A percentile compares a stretch with the other conserved stretches of the same genome.
Conservation (phyloP, 2,797 vertebrate genomes). For the Monodelphis domestica region DNA sequence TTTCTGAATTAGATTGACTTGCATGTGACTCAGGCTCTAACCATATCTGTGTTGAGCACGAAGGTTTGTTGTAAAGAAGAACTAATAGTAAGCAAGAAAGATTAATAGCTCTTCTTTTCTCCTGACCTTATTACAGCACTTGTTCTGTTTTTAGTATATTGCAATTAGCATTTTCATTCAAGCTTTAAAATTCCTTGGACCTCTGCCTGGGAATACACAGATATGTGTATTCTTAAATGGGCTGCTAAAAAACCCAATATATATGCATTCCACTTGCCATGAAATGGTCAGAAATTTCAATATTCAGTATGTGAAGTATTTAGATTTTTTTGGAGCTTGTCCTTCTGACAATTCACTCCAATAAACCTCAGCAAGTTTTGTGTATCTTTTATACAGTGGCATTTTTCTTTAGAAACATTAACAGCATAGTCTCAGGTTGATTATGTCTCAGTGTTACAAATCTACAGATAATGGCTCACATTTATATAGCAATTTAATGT, state of each 20-base stretch:
- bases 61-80: not conserved
- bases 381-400: slow-evolving; percentile 22
- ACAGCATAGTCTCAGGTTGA: slow-evolving; percentile 50
- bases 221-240: slow-evolving; percentile 79
- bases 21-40: not conserved
- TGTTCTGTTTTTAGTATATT: slow-evolving; percentile 73
- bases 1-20: not conserved
- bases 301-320: slow-evolving; percentile 55
- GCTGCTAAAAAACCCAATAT: slow-evolving; percentile 65
- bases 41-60: not conserved
- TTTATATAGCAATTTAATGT: not conserved
- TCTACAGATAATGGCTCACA: not conserved
- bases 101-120: not conserved
- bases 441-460: not conserved
- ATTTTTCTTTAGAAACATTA: slow-evolving; percentile 44
- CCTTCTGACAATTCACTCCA: not conserved
- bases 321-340: slow-evolving; percentile 10
- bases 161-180: slow-evolving; percentile 78
- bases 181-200: slow-evolving; percentile 77
- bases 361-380: slow-evolving; percentile 11
- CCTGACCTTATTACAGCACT: slow-evolving; percentile 31
- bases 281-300: slow-evolving; percentile 79
- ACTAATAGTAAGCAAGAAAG: not conserved
- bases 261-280: slow-evolving; percentile 63
- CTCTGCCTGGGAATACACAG: slow-evolving; percentile 72